Evolutionary conservation across 1,140 invertebrate species (phyloP), one percentile per base, ranked within the genome.

Genomic region (Paracyclopina nana): DNA sequence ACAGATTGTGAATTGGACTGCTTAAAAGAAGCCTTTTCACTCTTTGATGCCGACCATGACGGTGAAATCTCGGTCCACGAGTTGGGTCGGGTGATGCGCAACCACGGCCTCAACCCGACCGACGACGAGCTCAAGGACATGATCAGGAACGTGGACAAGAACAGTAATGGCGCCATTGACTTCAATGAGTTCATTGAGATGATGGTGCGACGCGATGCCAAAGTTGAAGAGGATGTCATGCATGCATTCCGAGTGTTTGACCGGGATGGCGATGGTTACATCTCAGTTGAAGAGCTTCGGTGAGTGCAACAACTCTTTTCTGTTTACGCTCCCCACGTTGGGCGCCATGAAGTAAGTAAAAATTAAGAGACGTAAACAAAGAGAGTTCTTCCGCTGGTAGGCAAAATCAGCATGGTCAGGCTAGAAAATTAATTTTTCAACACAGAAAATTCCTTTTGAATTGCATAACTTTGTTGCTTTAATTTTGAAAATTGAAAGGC

Each of bases 131-230:
- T 50, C 16, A 20, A 24, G 9, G 48, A 50, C 25, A 50, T 50
- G 48, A 38, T 50, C 30, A n/a, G 48, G 6, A 50, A 50, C 24
- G 48, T 50, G 25, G 48, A 50, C 16, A 50, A 27, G 16, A 50
- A 50, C 31, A 18, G 25, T 4, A 50, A 50, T 18, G 48, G 48
- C 9, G 48, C 48, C 29, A 50, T 50, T 25, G 48, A 50, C 18
- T 50, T 50, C 16, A 50, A 50, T 24, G 48, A 50, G 24, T 50
- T 50, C 30, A 50, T 50, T 38, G 48, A 50, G 16, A 50, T 50
- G 48, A 50, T 50, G 48, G n/a, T 50, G 3, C 3, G 29, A 24
- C 48, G 48, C 6, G 48, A 50, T 31, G 31, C 48, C 12, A 31
- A 24, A 16, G 38, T 50, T 22, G 48, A 50, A 24, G 48, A 50